Evolutionary conservation across 1,140 invertebrate species (phyloP).

Genomic region (Zophobas atratus): DNA sequence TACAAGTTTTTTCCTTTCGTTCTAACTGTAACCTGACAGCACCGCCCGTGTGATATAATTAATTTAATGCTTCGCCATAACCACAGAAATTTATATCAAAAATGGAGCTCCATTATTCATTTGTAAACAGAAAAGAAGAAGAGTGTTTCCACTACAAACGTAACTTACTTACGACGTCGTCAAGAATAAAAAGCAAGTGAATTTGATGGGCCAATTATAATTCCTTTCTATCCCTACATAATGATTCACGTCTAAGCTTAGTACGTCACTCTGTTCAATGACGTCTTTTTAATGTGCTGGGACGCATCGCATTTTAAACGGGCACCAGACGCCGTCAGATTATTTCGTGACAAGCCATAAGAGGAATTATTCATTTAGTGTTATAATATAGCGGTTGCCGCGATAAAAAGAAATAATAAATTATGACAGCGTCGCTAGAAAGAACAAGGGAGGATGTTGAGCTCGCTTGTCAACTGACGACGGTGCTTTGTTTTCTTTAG

Average conservation of each 20-base stretch:
- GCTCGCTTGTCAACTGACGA: conserved; percentile 38
- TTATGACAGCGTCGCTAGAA: conserved; percentile 39
- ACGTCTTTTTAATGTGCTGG: conserved; percentile 6
- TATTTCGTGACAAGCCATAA: conserved; percentile 31
- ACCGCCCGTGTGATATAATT: too few species aligned
- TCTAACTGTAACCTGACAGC: too few species aligned
- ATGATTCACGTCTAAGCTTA: conserved; percentile 15
- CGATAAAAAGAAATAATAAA: conserved; percentile 47
- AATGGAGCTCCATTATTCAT: too few species aligned
- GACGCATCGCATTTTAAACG: conserved; percentile 44
- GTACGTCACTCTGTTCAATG: conserved; percentile 5
- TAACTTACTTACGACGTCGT: too few species aligned
- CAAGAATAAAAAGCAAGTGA: background rate
- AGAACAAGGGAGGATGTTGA: conserved; percentile 43
- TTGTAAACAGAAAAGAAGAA: too few species aligned
- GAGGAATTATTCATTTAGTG: conserved; percentile 47
- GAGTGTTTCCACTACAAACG: too few species aligned
- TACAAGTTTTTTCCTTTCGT: too few species aligned
- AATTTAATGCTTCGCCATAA: too few species aligned
- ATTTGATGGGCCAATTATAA: conserved; percentile 4
- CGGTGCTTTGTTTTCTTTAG: conserved; percentile 48
- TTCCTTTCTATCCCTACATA: conserved; percentile 2
- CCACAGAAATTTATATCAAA: too few species aligned
- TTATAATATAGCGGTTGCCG: conserved; percentile 44
- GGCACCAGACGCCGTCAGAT: conserved; percentile 31